Base-by-base conservation (phyloP, 2,888 invertebrate species). In the Drosophila hawaiiensis region DNA sequence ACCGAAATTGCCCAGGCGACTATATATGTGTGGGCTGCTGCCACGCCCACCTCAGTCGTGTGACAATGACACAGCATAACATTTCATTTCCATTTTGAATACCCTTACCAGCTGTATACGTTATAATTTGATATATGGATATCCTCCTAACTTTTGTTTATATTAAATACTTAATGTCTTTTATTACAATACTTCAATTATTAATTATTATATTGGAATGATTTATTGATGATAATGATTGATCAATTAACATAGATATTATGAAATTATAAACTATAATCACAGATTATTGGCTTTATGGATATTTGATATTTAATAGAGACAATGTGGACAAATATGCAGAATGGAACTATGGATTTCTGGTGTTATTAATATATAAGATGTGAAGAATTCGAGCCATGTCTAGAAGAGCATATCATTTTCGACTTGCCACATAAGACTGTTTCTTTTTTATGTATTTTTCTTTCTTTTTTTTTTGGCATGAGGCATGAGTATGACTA, bases 41-140 rank as follows among this genome's bases (percentile, higher is more conserved):
- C 64, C 78, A 78, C 59, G 71, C 74, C 66, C 33, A 78, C 62
- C 65, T 49, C 65, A 55, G 65, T 73, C 63, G 78, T 84, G 83
- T 84, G 85, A 88, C 90, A 90, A 87, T 90, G 85, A 86, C 88
- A 83, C 76, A 82, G 90, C 80, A 73, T 72, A 85, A 73, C 78
- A 85, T 85, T 82, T 87, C 73, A 82, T 80, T 82, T 85, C 22
- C 22, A 22, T 58, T 31, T 31, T 14, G 22, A 16, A 31, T 41
- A 58, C 41, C 16, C 58, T 58, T 43, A 29, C 39, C 5, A 41
- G 16, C 7, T 9, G n/a, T 0, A n/a, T 6, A 16, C 7, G 9
- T 5, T 29, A 14, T 22, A 16, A n/a, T n/a, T n/a, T 41, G 35
- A 0, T 14, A 14, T 6, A 22, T 43, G 12, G 5, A 12, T 43